A percentile compares a stretch with the other conserved stretches of the same genome.
phyloP scores from a whole-genome alignment of 2,888 invertebrate genomes.

The Nemotelus nigrinus region DNA sequence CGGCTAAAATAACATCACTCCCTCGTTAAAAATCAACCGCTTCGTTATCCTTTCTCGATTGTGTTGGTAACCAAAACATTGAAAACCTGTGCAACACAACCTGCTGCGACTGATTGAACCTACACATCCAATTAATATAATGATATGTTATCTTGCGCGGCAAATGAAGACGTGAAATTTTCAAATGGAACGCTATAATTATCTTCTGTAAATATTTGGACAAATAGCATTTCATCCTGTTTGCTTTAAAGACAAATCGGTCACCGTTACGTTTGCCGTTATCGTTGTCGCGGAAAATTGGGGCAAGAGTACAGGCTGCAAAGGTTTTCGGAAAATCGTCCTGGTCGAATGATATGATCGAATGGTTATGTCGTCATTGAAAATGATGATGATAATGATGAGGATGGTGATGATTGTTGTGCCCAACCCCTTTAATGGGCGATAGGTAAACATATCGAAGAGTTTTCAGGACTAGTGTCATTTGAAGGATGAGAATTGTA shows the following conservation, averaged over 20 bases:
- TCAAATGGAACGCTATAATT: slow-evolving; percentile 23
- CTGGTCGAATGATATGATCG: neutral
- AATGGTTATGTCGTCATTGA: neutral
- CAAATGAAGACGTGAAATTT: neutral
- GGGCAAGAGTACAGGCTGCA: neutral
- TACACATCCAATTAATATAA: slow-evolving; percentile 40
- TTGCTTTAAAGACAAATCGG: slow-evolving; percentile 41
- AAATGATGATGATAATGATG: too few species aligned
- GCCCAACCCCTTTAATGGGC: slow-evolving; percentile 41
- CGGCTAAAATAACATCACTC: slow-evolving; percentile 21
- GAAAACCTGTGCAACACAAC: too few species aligned
- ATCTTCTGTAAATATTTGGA: slow-evolving; percentile 43
- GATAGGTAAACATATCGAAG: slow-evolving; percentile 34
- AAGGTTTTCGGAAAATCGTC: neutral
- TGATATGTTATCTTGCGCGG: slow-evolving; percentile 39
- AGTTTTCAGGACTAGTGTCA: neutral
- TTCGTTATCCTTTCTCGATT: too few species aligned
- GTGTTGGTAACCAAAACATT: too few species aligned
- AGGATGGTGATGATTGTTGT: neutral
- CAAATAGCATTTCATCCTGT: slow-evolving; percentile 43
- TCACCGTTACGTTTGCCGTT: neutral
- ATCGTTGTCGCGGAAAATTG: too few species aligned
- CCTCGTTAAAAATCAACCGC: neutral
- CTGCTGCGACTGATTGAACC: neutral
- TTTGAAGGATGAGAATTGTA: neutral